A percentile compares a stretch with the other conserved stretches of the same genome.
phyloP scores from a whole-genome alignment of 2,888 invertebrate species.

The Philereme vetulata region DNA sequence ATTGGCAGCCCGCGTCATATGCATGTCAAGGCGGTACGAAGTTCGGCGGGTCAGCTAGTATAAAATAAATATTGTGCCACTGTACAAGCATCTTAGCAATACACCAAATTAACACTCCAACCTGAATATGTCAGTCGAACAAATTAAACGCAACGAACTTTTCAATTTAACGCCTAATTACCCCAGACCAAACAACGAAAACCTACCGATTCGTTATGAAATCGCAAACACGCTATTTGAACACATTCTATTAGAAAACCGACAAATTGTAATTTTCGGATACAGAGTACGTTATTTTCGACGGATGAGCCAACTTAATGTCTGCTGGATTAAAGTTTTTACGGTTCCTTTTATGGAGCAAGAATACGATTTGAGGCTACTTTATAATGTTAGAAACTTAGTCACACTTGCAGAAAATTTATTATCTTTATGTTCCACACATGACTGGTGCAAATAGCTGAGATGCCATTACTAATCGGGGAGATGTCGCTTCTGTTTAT shows the following conservation, averaged over 20 bases:
- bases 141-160: constrained; percentile 28
- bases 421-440: constrained; percentile 1
- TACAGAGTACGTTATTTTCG: constrained; percentile 13
- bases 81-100: background rate
- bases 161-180: constrained; percentile 27
- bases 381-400: constrained; percentile 11
- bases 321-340: constrained; percentile 9
- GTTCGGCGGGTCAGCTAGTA: too few species aligned
- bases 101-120: constrained; percentile 13
- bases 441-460: constrained; percentile 3
- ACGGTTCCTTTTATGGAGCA: constrained; percentile 20
- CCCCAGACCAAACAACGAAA: constrained; percentile 12
- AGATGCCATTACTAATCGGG: constrained; percentile 2
- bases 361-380: constrained; percentile 11
- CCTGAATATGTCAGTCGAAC: constrained; percentile 20
- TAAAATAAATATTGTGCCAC: too few species aligned
- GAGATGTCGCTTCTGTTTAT: background rate
- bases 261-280: constrained; percentile 19
- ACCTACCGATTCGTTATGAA: constrained; percentile 16
- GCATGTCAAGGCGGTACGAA: too few species aligned
- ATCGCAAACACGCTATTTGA: constrained; percentile 9
- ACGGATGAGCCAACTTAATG: constrained; percentile 19
- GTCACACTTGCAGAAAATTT: constrained; percentile 9
- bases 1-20: too few species aligned
- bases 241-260: constrained; percentile 12